Evolutionary conservation across 2,797 vertebrate species (phyloP).

Genomic region (Argya squamiceps): DNA sequence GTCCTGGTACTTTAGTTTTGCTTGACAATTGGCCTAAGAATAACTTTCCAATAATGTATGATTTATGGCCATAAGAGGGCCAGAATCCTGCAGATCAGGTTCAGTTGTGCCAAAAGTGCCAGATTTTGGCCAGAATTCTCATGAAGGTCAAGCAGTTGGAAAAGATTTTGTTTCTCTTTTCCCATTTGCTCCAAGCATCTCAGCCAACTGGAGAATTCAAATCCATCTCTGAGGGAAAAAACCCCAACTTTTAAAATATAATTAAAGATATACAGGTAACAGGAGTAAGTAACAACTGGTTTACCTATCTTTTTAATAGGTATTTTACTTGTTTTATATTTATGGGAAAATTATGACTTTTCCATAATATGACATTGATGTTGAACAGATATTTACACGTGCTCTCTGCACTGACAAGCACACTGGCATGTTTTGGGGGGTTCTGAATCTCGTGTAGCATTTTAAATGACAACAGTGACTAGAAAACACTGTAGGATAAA

Average conservation of each 20-base stretch:
- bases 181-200: background rate
- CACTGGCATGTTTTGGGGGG: background rate
- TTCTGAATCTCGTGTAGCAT: background rate
- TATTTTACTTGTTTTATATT: background rate
- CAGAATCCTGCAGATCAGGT: background rate
- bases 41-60: background rate
- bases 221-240: background rate
- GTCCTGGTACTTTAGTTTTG: background rate
- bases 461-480: background rate
- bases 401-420: background rate
- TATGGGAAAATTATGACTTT: background rate
- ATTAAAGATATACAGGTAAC: background rate
- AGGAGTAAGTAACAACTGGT: background rate
- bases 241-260: background rate
- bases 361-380: background rate
- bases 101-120: background rate
- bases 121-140: background rate
- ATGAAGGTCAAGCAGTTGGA: background rate
- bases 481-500: background rate
- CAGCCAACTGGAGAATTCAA: background rate
- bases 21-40: background rate
- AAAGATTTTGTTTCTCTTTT: background rate
- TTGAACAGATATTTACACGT: background rate
- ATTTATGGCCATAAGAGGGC: background rate
- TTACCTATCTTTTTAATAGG: background rate